phyloP scores from a whole-genome alignment of 1,140 invertebrate species.

The Platyscapa corneri region DNA sequence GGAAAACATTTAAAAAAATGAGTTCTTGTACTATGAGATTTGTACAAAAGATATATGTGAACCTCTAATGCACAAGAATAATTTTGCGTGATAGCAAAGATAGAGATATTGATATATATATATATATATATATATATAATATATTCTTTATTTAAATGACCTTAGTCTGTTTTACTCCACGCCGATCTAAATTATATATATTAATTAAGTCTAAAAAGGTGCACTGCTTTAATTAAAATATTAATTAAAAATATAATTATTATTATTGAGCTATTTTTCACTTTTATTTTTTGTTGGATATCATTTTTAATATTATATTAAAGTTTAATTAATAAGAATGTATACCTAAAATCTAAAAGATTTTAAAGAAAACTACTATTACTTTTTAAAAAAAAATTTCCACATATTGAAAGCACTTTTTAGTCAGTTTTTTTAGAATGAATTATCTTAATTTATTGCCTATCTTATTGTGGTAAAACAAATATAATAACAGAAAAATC shows the following conservation, averaged over 20 bases:
- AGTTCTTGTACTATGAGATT: conserved; percentile 50
- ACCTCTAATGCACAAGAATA: conserved; percentile 46
- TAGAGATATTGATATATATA: too few species aligned
- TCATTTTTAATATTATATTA: conserved; percentile 42
- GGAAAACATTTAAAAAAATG: conserved; percentile 25
- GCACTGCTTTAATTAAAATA: conserved; percentile 53
- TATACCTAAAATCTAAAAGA: too few species aligned
- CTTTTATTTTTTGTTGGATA: conserved; percentile 40
- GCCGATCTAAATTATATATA: conserved; percentile 51
- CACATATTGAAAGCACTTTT: conserved; percentile 9
- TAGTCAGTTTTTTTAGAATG: conserved; percentile 47
- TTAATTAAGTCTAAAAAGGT: conserved; percentile 46
- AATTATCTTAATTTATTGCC: conserved; percentile 34
- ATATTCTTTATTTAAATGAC: conserved; percentile 47
- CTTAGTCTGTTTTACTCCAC: conserved; percentile 46
- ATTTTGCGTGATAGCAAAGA: conserved; percentile 38
- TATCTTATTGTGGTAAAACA: conserved; percentile 37
- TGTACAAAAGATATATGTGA: conserved; percentile 51
- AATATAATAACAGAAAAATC: conserved; percentile 44
- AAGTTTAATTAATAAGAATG: conserved; percentile 43
- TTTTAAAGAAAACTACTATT: too few species aligned
- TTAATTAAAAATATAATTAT: conserved; percentile 49
- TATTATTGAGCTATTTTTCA: conserved; percentile 48
- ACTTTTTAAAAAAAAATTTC: too few species aligned
- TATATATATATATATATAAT: conserved; percentile 46